phyloP scores from a whole-genome alignment of 2,797 vertebrate genomes.

The Geotrypetes seraphini region DNA sequence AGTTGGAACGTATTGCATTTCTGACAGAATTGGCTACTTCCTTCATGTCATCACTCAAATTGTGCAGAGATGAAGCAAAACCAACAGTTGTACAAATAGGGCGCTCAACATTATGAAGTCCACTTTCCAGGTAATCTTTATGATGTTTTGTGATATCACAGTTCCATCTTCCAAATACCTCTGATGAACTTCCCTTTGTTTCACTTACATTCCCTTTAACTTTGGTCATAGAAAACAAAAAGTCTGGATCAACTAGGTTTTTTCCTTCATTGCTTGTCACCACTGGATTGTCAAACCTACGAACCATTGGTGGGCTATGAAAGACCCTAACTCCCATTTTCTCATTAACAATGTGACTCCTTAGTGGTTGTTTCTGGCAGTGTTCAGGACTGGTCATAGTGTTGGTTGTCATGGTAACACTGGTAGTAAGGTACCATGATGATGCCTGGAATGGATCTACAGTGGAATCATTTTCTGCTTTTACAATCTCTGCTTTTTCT shows the following conservation, averaged over 20 bases:
- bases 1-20: conserved; percentile 68
- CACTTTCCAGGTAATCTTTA: conserved; percentile 63
- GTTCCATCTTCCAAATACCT: conserved; percentile 75
- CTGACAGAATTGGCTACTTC: conserved; percentile 89
- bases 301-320: conserved; percentile 70
- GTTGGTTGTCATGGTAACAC: conserved; percentile 87
- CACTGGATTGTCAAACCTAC: conserved; percentile 48
- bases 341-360: conserved; percentile 57
- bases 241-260: conserved; percentile 34
- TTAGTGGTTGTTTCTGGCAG: conserved; percentile 70
- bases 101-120: conserved; percentile 60
- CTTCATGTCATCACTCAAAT: conserved; percentile 95
- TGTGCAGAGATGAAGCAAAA: conserved; percentile 68
- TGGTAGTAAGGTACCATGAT: conserved; percentile 92
- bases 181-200: conserved; percentile 51
- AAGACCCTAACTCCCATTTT: conserved; percentile 69
- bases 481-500: conserved; percentile 57
- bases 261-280: conserved; percentile 33
- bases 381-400: conserved; percentile 83
- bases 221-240: conserved; percentile 47
- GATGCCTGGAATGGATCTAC: conserved; percentile 67
- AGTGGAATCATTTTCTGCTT: conserved; percentile 28
- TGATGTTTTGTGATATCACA: conserved; percentile 56
- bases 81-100: conserved; percentile 72
- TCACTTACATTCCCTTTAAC: conserved; percentile 45